These are phyloP conservation scores for Seira ritae DNA, from an alignment of 2,888 invertebrate genomes.

Conservation along the genomic window DNA sequence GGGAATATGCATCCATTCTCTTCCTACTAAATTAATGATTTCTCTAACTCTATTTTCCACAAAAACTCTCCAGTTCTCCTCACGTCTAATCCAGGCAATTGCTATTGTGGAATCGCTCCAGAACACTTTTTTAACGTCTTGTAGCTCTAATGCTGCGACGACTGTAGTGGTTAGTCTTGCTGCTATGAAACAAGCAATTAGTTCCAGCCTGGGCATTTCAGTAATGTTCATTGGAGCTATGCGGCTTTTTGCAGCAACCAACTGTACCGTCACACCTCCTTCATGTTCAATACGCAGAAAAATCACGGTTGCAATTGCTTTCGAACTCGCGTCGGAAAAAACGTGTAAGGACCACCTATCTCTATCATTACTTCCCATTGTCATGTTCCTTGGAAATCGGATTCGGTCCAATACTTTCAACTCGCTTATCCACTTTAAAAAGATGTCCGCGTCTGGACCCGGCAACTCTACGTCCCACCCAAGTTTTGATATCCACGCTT, in stretches of 20 bases:
- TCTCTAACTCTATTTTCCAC: conserved; percentile 6
- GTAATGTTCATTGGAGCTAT: conserved; percentile 6
- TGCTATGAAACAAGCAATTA: conserved; percentile 13
- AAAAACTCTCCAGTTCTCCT: background rate
- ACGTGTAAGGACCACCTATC: background rate
- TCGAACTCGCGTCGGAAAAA: background rate
- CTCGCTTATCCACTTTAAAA: background rate
- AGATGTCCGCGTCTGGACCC: background rate
- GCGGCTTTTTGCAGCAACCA: background rate
- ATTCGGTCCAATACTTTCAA: background rate
- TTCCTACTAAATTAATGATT: background rate
- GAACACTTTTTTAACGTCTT: background rate
- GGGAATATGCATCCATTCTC: conserved; percentile 20
- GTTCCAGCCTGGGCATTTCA: conserved; percentile 18
- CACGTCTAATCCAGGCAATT: conserved; percentile 15
- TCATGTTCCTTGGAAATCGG: background rate
- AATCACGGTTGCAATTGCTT: background rate
- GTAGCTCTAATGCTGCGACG: background rate
- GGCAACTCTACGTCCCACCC: conserved; percentile 15
- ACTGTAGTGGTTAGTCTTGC: background rate
- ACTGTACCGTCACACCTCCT: background rate
- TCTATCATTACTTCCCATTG: background rate
- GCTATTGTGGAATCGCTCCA: conserved; percentile 27
- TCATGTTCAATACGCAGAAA: conserved; percentile 1
- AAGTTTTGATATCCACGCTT: background rate